These are phyloP conservation scores for Delichon dasypus DNA, from an alignment of 2,797 vertebrate genomes.

Conservation along the genomic window DNA sequence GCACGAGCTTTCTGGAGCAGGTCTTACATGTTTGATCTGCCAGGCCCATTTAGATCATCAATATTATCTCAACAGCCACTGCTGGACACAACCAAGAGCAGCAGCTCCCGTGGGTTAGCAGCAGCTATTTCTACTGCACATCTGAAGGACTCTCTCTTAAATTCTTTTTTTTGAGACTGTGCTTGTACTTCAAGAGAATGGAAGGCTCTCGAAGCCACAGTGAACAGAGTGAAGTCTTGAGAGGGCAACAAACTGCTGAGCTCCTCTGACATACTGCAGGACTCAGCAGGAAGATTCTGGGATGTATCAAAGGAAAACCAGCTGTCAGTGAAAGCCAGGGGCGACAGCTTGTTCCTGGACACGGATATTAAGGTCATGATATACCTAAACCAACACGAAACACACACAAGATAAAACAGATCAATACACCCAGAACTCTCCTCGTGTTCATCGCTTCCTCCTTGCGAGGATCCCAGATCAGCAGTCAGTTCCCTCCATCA, in stretches of 20 bases:
- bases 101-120: not conserved
- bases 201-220: not conserved
- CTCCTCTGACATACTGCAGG: not conserved
- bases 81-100: not conserved
- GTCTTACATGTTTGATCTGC: not conserved
- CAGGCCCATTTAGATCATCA: not conserved
- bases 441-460: not conserved
- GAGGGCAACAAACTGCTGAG: slow-evolving; percentile 12
- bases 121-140: not conserved
- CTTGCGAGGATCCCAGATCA: not conserved
- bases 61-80: not conserved
- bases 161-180: not conserved
- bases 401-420: not conserved
- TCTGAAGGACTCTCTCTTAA: not conserved
- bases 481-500: not conserved
- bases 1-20: not conserved
- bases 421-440: not conserved
- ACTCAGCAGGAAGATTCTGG: slow-evolving; percentile 14
- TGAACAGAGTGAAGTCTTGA: not conserved
- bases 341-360: not conserved
- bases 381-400: not conserved
- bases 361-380: not conserved
- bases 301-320: slow-evolving; percentile 17
- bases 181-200: not conserved
- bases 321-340: not conserved